Evolutionary conservation across 2,797 vertebrate species (phyloP).

Genomic region (Pogonophryne albipinna): DNA sequence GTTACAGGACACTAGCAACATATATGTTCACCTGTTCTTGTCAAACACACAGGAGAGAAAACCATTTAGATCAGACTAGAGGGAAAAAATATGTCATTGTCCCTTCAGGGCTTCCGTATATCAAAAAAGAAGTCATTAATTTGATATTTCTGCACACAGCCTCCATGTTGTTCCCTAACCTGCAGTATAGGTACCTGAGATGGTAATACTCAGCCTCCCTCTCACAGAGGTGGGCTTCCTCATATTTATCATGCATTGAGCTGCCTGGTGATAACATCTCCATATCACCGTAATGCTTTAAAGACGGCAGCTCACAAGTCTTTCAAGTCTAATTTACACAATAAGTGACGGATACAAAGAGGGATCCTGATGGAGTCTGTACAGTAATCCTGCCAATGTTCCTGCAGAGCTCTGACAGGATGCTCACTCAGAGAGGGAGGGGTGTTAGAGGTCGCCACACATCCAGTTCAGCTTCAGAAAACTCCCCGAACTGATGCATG

Average conservation of each 20-base stretch:
- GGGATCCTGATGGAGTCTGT: constrained; percentile 13
- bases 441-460: constrained; percentile 19
- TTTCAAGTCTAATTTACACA: constrained; percentile 19
- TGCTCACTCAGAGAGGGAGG: constrained; percentile 3
- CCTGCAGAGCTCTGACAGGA: constrained; percentile 11
- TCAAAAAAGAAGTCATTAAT: not conserved
- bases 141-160: not conserved
- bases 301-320: constrained; percentile 2
- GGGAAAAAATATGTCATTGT: no score
- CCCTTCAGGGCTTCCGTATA: not conserved
- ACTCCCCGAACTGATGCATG: constrained; percentile 28
- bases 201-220: not conserved
- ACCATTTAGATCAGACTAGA: no score
- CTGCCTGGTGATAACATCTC: not conserved
- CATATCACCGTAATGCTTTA: not conserved
- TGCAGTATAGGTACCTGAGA: not conserved
- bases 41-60: no score
- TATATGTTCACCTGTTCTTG: no score
- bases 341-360: not conserved
- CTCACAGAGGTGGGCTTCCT: not conserved
- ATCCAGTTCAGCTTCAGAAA: constrained; percentile 27
- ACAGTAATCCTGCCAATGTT: constrained; percentile 7
- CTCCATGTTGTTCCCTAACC: not conserved
- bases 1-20: no score
- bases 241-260: not conserved